Evolutionary conservation across 2,888 invertebrate genomes (phyloP), one percentile per base, ranked within the genome.

Genomic region (Tridacna gigas): DNA sequence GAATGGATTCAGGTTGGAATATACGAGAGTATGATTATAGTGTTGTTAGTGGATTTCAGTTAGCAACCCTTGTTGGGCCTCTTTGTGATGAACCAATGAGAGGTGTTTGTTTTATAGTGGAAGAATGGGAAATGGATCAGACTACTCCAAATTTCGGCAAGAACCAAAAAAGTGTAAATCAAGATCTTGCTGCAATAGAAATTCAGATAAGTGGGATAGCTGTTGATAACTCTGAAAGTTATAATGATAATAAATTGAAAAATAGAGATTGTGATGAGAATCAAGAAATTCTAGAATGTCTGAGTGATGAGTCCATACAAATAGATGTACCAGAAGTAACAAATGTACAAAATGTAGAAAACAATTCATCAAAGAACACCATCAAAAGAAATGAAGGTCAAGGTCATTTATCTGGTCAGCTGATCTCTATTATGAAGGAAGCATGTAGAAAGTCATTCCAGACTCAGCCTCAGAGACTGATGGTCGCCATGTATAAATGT

Each of bases 21-120:
- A 20, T 83, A 47, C 83, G 93, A 65, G 91, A 91, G 18, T 95
- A 94, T 94, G 97, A 97, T 92, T 97, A 97, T 93, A 91, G 93
- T 81, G 89, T 95, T 79, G 84, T 94, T 9, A 92, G 91, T 86
- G 95, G 95, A 9, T 95, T 95, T 86, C 94, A 95, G 88, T 95
- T 98, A 95, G 97, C 97, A 11, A 96, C 98, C 45, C 95, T 97
- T 77, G 97, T 98, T 65, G 99, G 99, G 0, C 99, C 99, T 0
- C 95, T 99, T 67, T 99, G 99, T 95, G 98, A 99, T 92, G 99
- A 99, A 94, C 98, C 99, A 1, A 97, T 99, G 97, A 97, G 97
- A 95, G 99, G 99, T 0, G 98, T 99, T 0, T 93, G 93, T 82
- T 98, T 99, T 95, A 96, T 97, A 77, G 96, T 99, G 0, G 97